These are phyloP conservation scores for Thermophis baileyi DNA, from an alignment of 2,113 vertebrate genomes.

Conservation along the genomic window DNA sequence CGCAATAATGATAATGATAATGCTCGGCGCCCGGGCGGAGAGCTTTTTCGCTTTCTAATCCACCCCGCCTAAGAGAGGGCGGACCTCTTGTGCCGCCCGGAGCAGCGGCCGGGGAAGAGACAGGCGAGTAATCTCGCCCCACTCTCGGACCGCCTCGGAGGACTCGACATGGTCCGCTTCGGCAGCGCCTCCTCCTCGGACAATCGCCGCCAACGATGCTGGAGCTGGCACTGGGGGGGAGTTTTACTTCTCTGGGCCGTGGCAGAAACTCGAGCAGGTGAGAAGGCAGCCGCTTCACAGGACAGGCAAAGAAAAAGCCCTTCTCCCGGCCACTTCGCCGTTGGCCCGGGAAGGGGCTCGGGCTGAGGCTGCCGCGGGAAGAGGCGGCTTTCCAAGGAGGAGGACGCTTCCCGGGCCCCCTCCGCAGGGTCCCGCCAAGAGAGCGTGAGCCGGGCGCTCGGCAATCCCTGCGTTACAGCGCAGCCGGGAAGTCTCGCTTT, in stretches of 20 bases:
- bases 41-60: rapidly evolving
- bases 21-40: neutral
- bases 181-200: neutral
- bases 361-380: neutral
- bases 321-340: neutral
- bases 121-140: constrained; percentile 31
- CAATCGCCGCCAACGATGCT: neutral
- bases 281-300: neutral
- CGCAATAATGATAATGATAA: neutral
- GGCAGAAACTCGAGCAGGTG: constrained; percentile 55
- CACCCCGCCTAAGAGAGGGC: neutral
- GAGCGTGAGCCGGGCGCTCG: neutral
- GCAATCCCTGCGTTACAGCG: neutral
- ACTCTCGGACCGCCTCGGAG: constrained; percentile 25
- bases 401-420: neutral
- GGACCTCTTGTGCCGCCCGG: constrained; percentile 10
- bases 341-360: neutral
- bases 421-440: neutral
- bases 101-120: neutral
- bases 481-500: neutral
- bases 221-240: constrained; percentile 26
- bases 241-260: constrained; percentile 47
- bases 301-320: neutral
- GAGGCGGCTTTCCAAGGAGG: neutral
- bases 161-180: constrained; percentile 23